Evolutionary conservation across 2,888 invertebrate species (phyloP), one percentile per base, ranked within the genome.

Genomic region (Cantharis flavilabris): DNA sequence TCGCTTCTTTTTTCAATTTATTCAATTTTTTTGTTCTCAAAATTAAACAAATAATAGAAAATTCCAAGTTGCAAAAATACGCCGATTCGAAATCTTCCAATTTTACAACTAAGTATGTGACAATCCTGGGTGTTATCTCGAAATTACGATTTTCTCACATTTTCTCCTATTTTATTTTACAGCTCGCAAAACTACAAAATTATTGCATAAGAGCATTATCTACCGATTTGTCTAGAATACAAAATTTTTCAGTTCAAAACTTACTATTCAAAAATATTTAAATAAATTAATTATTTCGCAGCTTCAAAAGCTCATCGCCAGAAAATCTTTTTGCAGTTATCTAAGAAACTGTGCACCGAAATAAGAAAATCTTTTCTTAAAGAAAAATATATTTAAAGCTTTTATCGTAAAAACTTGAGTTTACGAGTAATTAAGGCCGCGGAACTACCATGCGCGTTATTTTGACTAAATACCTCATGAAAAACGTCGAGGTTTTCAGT

Each of bases 41-140:
- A 49, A 49, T 49, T 49, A 49, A 49, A n/a, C 49, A 49, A 49
- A 49, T 49, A 49, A 49, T 49, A 49, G 49, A n/a, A 49, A 49
- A 49, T 49, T n/a, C 49, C 49, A 49, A 49, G n/a, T 49, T 49
- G 49, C n/a, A 49, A 49, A 49, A 49, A 49, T 49, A 49, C 49
- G 49, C 7, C 49, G 49, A n/a, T n/a, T n/a, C 72, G 23, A 65
- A 72, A 72, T 30, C 67, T 33, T 72, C 67, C 72, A 49, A 67
- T 72, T 72, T 72, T 67, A 67, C 67, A 49, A 20, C 72, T 49
- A 49, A 49, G 49, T 49, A 49, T 49, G 49, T 49, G 49, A n/a
- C 49, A 49, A 49, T 49, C 49, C 49, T 7, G 49, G 49, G 49
- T 49, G 49, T 49, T 49, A 49, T 49, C 49, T n/a, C 49, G 49